phyloP scores from a whole-genome alignment of 2,888 invertebrate genomes.

The Cephus pygmeus region DNA sequence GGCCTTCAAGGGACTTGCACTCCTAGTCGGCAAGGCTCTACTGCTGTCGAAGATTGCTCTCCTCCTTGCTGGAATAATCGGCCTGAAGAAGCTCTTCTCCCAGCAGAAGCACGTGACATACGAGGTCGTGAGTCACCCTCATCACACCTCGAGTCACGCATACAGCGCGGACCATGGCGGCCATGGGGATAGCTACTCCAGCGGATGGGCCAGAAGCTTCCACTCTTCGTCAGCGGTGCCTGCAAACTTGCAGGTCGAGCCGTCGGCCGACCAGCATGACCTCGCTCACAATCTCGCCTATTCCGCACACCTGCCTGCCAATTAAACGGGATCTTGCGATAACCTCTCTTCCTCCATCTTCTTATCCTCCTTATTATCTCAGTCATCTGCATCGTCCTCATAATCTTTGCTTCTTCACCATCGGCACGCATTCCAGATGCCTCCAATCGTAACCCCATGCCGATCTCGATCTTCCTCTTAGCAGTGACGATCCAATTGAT shows the following conservation, averaged over 20 bases:
- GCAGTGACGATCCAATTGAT: too few relatives aligned
- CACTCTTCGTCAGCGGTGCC: conserved; percentile 64
- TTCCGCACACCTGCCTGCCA: conserved; percentile 67
- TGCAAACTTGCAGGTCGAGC: conserved; percentile 30
- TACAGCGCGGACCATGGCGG: conserved; percentile 62
- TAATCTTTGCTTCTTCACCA: neutral
- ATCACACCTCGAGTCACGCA: conserved; percentile 70
- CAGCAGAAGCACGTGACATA: conserved; percentile 80
- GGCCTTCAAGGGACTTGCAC: conserved; percentile 82
- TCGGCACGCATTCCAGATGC: neutral
- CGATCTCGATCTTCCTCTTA: too few relatives aligned
- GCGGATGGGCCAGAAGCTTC: conserved; percentile 74
- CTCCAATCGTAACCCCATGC: neutral
- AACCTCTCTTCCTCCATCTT: neutral
- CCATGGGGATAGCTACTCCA: conserved; percentile 68
- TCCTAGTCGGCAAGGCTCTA: conserved; percentile 87
- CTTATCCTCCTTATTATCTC: neutral
- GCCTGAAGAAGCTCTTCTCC: conserved; percentile 83
- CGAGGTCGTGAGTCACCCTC: conserved; percentile 80
- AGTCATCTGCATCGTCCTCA: too few relatives aligned
- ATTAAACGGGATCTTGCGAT: neutral
- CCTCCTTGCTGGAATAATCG: conserved; percentile 82
- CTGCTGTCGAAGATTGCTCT: conserved; percentile 87
- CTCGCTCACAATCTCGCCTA: conserved; percentile 74
- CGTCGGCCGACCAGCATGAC: conserved; percentile 25